Base-by-base conservation (phyloP, 2,113 vertebrate species). In the Sphaerodactylus townsendi region DNA sequence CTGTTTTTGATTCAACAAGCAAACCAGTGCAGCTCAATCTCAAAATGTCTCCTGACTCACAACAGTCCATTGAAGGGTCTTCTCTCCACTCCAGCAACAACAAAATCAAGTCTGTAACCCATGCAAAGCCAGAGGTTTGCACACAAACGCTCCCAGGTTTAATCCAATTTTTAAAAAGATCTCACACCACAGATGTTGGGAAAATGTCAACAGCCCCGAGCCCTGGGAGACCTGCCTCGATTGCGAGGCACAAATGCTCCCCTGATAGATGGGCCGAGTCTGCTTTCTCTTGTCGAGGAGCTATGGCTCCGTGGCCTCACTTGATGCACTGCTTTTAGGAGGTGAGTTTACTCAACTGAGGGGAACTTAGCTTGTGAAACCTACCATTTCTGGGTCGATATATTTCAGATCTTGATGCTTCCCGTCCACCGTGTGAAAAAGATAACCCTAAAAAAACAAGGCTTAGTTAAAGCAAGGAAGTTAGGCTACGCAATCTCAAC, bases 381-480 rank as follows among this genome's bases (percentile, higher is more conserved):
- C 89, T 94, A 99, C 98, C 96, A 97, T 96, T 44, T 98, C 97
- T 5, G 98, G 94, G 81, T 97, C 98, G 2, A 99, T 99, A 48
- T 99, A 99, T 87, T 98, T 99, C 72, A 99, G 95, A 89, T 99
- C 98, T 87, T 99, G 98, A 48, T 98, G 98, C 79, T 97, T 98
- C 65, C 99, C 99, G 2, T 96, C 92, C 0, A 99, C 98, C 0
- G 98, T 99, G 50, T 95, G 96, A 53, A 99, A 95, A 0, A 97
- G 96, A 23, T 98, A 98, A n/a, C 95, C 94, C 98, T 99, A 69
- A 0, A 69, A 86, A 87, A 30, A 46, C n/a, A 77, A 39, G 15
- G 35, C 1, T 39, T n/a, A 30, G 4, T 81, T 50, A 25, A 39
- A 33, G 7, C 4, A 5, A 59, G 33, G 19, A 28, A 71, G 56